Percentiles rank a stretch among this genome's conserved stretches.
These are phyloP conservation scores for Andricus curvator DNA, from an alignment of 2,888 invertebrate species.

Conservation along the genomic window DNA sequence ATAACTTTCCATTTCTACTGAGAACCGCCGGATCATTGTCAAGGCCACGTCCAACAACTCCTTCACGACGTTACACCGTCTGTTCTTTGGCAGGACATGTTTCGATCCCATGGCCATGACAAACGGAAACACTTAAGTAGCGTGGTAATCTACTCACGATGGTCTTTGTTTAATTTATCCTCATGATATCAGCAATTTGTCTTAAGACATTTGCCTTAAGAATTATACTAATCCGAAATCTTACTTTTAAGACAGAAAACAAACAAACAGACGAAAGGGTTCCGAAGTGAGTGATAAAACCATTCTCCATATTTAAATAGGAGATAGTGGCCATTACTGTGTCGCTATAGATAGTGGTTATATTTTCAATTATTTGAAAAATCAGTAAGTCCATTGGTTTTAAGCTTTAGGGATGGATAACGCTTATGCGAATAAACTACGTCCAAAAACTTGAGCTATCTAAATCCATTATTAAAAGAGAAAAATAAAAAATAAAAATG, in stretches of 20 bases:
- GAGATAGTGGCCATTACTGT: no score
- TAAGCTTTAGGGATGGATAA: no score
- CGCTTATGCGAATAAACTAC: no score
- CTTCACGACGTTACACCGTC: slow-evolving; percentile 49
- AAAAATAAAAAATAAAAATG: no score
- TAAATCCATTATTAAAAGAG: no score
- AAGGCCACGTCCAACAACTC: slow-evolving; percentile 59
- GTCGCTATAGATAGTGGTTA: no score
- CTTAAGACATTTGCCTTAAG: neutral
- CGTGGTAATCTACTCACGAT: slow-evolving; percentile 39
- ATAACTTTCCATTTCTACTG: slow-evolving; percentile 27
- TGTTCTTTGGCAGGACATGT: slow-evolving; percentile 34
- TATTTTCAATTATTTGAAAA: no score
- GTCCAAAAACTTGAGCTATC: no score
- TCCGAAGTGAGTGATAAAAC: neutral
- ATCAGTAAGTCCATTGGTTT: no score
- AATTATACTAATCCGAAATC: neutral
- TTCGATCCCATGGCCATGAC: slow-evolving; percentile 33
- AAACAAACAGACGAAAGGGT: neutral
- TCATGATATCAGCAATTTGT: neutral
- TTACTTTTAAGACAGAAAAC: neutral
- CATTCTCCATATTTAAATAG: neutral
- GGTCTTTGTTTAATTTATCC: slow-evolving; percentile 31
- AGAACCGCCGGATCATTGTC: slow-evolving; percentile 61
- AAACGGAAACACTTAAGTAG: slow-evolving; percentile 31